These are phyloP conservation scores for Petrosia ficiformis DNA, from an alignment of 37 sponge, comb jelly and placozoan species.

Conservation along the genomic window DNA sequence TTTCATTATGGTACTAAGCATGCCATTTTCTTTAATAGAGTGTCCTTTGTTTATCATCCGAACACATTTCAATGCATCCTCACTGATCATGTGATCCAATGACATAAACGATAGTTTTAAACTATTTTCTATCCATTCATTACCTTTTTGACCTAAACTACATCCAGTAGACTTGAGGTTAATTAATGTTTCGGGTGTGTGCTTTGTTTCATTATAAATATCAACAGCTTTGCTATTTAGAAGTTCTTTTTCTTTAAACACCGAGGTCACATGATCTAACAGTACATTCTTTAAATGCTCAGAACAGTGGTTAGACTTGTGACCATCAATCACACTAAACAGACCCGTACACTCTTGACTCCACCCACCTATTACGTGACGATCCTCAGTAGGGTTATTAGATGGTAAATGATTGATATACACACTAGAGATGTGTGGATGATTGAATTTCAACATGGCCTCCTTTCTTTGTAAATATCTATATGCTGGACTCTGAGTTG, in stretches of 20 bases:
- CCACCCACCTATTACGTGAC: conserved; percentile 52
- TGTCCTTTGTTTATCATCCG: conserved; percentile 32
- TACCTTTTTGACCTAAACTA: background rate
- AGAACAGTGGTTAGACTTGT: conserved; percentile 62
- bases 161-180: background rate
- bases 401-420: conserved; percentile 70
- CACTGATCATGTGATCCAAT: conserved; percentile 51
- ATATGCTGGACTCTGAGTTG: conserved; percentile 15
- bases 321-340: conserved; percentile 83
- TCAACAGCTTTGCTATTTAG: background rate
- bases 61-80: conserved; percentile 39
- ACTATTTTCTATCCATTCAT: background rate
- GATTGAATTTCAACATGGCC: conserved; percentile 17
- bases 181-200: background rate
- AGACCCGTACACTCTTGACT: conserved; percentile 13
- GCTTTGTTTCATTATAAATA: no score
- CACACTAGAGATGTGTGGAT: conserved; percentile 27
- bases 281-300: conserved; percentile 61
- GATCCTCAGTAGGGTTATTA: conserved; percentile 81
- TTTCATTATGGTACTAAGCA: conserved; percentile 29
- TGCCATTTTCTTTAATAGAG: conserved; percentile 25
- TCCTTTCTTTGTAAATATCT: conserved; percentile 38
- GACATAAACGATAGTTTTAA: conserved; percentile 24
- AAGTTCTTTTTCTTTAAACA: background rate
- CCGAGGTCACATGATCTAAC: conserved; percentile 17